Conservation (phyloP, 2,797 vertebrate species). For the Denticeps clupeoides region DNA sequence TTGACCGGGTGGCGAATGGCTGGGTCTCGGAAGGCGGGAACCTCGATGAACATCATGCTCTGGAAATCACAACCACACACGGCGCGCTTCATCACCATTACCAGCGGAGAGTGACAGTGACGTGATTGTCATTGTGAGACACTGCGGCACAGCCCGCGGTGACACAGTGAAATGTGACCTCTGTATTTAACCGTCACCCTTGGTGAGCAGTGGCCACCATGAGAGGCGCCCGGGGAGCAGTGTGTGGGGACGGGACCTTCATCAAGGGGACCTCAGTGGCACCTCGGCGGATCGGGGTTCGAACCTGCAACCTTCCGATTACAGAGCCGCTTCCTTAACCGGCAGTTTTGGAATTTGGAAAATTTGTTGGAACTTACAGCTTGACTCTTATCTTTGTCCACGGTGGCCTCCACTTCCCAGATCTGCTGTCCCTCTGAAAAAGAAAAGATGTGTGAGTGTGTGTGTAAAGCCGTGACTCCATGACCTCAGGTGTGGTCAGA, state of each 20-base stretch:
- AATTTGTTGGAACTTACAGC: constrained; percentile 65
- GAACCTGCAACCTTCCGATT: no score
- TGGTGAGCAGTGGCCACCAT: no score
- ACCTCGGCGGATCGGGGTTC: no score
- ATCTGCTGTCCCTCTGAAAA: constrained; percentile 86
- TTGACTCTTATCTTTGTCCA: constrained; percentile 98
- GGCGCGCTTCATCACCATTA: not conserved
- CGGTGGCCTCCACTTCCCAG: constrained; percentile 96
- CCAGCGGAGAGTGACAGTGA: not conserved
- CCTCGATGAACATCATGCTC: constrained; percentile 93
- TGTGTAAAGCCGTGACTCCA: no score
- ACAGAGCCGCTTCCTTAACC: no score
- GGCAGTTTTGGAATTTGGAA: not conserved
- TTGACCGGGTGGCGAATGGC: constrained; percentile 71
- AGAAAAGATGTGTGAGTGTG: not conserved
- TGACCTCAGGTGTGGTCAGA: not conserved
- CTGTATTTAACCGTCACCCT: no score
- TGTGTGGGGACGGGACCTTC: no score
- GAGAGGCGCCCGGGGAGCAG: no score
- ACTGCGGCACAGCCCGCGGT: no score
- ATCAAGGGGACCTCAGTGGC: no score
- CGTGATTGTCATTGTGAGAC: not conserved
- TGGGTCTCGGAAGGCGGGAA: constrained; percentile 81
- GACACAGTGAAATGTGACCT: no score
- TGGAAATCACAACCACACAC: constrained; percentile 38